phyloP scores from a whole-genome alignment of 2,888 invertebrate genomes.

The Pyrrhosoma nymphula region DNA sequence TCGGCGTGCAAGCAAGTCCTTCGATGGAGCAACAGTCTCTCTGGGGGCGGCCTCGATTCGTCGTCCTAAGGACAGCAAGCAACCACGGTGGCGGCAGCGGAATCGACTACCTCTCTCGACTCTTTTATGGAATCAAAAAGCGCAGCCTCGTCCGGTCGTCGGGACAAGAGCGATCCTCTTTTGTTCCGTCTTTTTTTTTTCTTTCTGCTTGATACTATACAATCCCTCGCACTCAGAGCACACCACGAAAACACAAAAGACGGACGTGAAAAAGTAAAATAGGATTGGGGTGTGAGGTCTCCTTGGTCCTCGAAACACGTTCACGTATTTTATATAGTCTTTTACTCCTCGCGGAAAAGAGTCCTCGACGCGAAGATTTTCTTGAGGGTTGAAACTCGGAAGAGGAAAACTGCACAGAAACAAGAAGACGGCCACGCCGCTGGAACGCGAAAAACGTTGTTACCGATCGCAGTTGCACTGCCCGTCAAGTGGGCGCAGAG shows the following conservation, averaged over 20 bases:
- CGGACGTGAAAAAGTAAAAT: not conserved
- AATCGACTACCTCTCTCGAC: not conserved
- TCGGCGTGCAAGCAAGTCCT: not conserved
- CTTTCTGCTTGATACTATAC: no score
- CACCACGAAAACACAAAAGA: not conserved
- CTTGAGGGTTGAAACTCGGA: not conserved
- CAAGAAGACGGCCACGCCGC: no score
- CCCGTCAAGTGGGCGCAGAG: not conserved
- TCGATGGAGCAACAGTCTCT: not conserved
- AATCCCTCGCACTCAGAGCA: not conserved
- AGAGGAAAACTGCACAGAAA: no score
- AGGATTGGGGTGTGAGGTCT: not conserved
- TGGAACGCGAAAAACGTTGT: not conserved
- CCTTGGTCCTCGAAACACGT: not conserved
- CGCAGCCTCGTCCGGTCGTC: not conserved
- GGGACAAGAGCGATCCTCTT: not conserved
- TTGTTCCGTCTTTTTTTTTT: not conserved
- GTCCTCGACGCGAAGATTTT: not conserved
- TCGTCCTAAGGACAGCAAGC: not conserved
- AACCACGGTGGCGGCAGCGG: not conserved
- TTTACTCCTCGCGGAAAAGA: not conserved
- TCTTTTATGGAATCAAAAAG: constrained; percentile 29
- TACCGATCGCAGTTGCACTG: not conserved
- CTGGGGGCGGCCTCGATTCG: not conserved
- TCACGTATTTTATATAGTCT: not conserved